Base-by-base conservation (phyloP, 1,140 invertebrate genomes). In the Drosophila lini region DNA sequence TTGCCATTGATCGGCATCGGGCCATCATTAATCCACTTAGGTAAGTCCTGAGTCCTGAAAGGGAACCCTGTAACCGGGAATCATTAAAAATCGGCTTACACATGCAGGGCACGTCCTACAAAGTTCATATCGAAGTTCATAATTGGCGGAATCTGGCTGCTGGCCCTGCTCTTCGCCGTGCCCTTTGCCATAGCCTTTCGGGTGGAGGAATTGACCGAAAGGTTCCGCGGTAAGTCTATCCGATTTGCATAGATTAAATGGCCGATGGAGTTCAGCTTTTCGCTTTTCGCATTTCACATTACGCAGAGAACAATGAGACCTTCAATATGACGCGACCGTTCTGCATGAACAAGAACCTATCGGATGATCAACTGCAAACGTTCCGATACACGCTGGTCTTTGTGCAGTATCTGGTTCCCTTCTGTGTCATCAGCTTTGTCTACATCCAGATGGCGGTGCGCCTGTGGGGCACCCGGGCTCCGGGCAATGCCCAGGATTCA, bases 401-500 rank as follows among this genome's bases (percentile, higher is more conserved):
- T 70, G 88, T 93, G 22, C 95, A 97, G 93, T 97, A 97, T 91
- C 92, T 97, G 40, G 94, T 96, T 28, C 96, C 96, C 2, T 93
- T 97, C 31, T 94, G 94, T 58, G 94, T 97, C 52, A 97, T 97
- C 80, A 95, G 95, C 25, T 96, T 94, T 76, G 96, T 96, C 2
- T 97, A 97, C 91, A 94, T 94, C n/a, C 93, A 96, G 70, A 97
- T 97, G 94, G 95, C 94, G 0, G 93, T 95, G 59, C 94, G 95
- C 61, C 92, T 97, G 31, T 97, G 96, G 96, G 95, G 96, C 3
- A 95, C 95, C 0, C 93, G 94, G 25, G 95, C 96, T 0, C 96
- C 96, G 0, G 96, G 96, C 3, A 96, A 96, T 78, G 95, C 95
- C 2, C 94, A 96, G 80, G 95, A 96, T 80, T 94, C 94, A 3